Base-by-base conservation (phyloP, 2,888 invertebrate species). In the Nomada flava region DNA sequence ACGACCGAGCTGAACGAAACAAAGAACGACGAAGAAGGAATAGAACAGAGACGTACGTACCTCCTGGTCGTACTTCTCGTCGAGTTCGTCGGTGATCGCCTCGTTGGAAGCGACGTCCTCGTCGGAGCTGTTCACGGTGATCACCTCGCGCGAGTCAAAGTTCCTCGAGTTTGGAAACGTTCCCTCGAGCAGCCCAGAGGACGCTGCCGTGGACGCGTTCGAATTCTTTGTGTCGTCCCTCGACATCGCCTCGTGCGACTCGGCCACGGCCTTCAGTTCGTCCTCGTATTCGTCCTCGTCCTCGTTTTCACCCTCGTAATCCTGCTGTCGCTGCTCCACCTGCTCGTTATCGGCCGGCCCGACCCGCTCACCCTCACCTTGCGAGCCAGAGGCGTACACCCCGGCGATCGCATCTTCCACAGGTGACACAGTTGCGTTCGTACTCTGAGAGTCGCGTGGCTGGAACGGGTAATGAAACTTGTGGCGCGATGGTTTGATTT, bases 191-290 rank as follows among this genome's bases (percentile, higher is more conserved):
- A 86, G 62, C 63, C 76, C 42, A 70, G 74, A 42, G 64, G 77
- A 29, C 29, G 65, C 9, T 50, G 70, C 57, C 73, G 74, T 29
- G 52, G 79, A 77, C 50, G 57, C 77, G 55, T 88, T 85, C 29
- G 86, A 83, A 67, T 89, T 90, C 82, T 71, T 88, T 65, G 86
- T 85, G 23, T 91, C 89, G 76, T 90, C 90, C 72, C 86, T 90
- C 62, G 90, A 90, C 91, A 91, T 91, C n/a, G 91, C 90, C 77
- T 90, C 91, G 71, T 90, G 91, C 2, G 91, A 91, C 75, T 91
- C 91, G 13, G 90, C 91, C 15, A 89, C 82, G 47, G 85, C 91
- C 52, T 89, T 89, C 64, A 90, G 76, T 72, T 91, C 92, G 60
- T 90, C 92, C 81, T 89, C 91, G 77, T 91, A 91, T 62, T 91